Evolutionary conservation across 1,140 invertebrate genomes (phyloP).

Genomic region (Aphis craccivora): DNA sequence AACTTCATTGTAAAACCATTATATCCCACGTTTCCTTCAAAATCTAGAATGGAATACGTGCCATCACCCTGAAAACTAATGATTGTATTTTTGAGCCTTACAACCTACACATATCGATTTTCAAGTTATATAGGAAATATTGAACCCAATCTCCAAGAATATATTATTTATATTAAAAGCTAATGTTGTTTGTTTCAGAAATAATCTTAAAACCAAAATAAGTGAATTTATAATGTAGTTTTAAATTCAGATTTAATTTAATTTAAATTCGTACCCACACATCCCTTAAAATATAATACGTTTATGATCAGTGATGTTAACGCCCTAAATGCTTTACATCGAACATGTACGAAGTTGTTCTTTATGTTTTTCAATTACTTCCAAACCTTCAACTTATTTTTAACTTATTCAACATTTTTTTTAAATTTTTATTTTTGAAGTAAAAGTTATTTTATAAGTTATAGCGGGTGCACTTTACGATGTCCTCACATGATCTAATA

Average conservation of each 20-base stretch:
- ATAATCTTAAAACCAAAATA: background rate
- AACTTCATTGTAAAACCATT: background rate
- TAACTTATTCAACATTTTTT: background rate
- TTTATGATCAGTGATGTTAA: background rate
- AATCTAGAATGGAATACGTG: constrained; percentile 4
- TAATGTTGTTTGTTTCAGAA: background rate
- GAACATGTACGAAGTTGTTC: background rate
- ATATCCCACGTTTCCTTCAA: background rate
- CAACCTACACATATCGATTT: background rate
- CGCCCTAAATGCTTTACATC: background rate
- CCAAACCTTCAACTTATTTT: background rate
- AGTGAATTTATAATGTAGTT: background rate
- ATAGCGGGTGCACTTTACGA: background rate
- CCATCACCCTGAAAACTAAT: background rate
- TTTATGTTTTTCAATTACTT: background rate
- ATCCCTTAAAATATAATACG: background rate
- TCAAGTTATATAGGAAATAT: background rate
- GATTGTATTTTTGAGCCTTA: background rate
- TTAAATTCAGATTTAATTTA: background rate
- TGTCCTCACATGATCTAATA: background rate
- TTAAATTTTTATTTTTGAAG: background rate
- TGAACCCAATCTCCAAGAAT: background rate
- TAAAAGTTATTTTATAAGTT: background rate
- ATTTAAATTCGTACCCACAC: background rate
- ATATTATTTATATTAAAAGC: background rate